Base-by-base conservation (phyloP, 2,888 invertebrate species). In the Patella ulyssiponensis region DNA sequence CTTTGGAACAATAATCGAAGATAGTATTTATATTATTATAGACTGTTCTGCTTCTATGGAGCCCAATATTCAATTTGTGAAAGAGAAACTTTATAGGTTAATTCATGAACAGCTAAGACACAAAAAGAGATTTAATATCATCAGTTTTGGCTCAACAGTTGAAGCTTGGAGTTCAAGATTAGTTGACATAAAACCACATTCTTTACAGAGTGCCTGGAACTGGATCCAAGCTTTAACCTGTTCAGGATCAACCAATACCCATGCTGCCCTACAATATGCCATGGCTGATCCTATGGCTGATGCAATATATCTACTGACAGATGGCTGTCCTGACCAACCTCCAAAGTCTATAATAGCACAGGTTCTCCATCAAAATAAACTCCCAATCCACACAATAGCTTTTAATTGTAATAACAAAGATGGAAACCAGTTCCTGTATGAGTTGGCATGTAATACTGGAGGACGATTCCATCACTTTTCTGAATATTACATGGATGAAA, bases 281-380 rank as follows among this genome's bases (percentile, higher is more conserved):
- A 82, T 92, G 23, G 80, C 86, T 77, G 92, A 92, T 82, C 86
- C 86, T 14, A 82, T 86, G n/a, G 89, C 91, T 9, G 90, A 92
- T 83, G 92, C 91, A 69, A 88, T 92, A 72, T 92, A 92, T 78
- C 84, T 92, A 71, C 85, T 92, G 56, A 90, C 91, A 14, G 92
- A 92, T 82, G 92, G 92, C 4, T 81, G 92, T 58, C 92, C 92
- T 33, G 92, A 92, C 77, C 91, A 91, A 90, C 91, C 91, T 70
- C 89, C 90, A 3, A 90, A 89, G 80, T 88, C 91, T 14, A 90
- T 92, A 79, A 86, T 92, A 69, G 89, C 91, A 58, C 92, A 92
- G 82, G 90, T 91, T 7, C 88, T 88, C 82, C 87, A 91, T 85
- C 88, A 90, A 79, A 88, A 89, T 73, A 81, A 85, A 51, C 87